Evolutionary conservation across 2,113 vertebrate genomes (phyloP).

Genomic region (Shinisaurus crocodilurus): DNA sequence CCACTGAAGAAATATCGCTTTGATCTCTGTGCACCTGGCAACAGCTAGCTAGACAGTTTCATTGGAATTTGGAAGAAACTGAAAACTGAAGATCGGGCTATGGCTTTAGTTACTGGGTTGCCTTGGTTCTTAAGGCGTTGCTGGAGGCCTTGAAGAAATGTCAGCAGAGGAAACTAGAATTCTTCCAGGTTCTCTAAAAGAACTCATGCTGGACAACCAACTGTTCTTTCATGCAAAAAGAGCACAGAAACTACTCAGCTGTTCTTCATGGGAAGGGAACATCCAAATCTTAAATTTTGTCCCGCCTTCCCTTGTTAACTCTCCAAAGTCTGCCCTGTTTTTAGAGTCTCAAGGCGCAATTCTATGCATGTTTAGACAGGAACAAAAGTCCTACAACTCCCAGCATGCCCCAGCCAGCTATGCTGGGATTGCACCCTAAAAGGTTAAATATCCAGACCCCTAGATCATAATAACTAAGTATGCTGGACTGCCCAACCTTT

Average conservation of each 20-base stretch:
- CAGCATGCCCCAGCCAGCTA: too few relatives aligned
- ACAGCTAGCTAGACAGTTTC: not conserved
- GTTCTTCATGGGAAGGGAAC: not conserved
- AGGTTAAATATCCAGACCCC: too few relatives aligned
- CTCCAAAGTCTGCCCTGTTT: not conserved
- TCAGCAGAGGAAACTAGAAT: not conserved
- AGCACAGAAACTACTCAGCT: not conserved
- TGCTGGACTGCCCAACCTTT: too few relatives aligned
- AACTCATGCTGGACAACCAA: not conserved
- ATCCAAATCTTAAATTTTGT: not conserved
- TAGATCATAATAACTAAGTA: too few relatives aligned
- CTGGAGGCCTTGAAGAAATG: not conserved
- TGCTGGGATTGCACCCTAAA: too few relatives aligned
- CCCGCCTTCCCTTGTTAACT: not conserved
- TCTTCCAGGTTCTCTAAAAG: not conserved
- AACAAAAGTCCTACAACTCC: too few relatives aligned
- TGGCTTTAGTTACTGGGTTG: not conserved
- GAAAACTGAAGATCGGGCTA: conserved; percentile 1
- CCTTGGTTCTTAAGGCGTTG: not conserved
- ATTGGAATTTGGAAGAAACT: conserved; percentile 10
- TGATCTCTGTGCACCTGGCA: conserved; percentile 3
- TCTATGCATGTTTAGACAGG: not conserved
- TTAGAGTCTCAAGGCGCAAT: too few relatives aligned
- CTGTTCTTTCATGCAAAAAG: not conserved
- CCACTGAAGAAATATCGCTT: not conserved